phyloP scores from a whole-genome alignment of 2,888 invertebrate genomes.

The Thymelicus lineola region DNA sequence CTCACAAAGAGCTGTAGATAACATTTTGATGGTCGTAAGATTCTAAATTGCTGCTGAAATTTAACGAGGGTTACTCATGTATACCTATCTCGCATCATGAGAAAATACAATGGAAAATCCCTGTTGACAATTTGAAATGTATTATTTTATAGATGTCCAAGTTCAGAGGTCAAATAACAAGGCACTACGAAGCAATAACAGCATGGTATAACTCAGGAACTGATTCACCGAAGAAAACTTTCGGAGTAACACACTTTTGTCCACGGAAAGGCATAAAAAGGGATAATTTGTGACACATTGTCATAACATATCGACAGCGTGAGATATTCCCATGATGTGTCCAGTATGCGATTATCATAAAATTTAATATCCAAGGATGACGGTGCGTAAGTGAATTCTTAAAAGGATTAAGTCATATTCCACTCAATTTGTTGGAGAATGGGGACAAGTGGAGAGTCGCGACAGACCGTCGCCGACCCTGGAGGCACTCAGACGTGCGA shows the following conservation, averaged over 20 bases:
- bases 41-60: constrained; percentile 64
- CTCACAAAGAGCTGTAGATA: constrained; percentile 58
- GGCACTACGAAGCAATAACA: no score
- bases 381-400: constrained; percentile 60
- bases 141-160: not conserved
- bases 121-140: not conserved
- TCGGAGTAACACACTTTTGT: constrained; percentile 38
- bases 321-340: constrained; percentile 35
- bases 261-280: constrained; percentile 39
- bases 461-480: constrained; percentile 58
- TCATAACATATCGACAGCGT: constrained; percentile 37
- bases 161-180: no score
- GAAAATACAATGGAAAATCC: not conserved
- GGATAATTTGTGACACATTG: constrained; percentile 47
- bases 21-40: constrained; percentile 55
- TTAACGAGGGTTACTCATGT: constrained; percentile 58
- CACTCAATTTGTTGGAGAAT: constrained; percentile 74
- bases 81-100: constrained; percentile 40
- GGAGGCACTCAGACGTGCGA: constrained; percentile 45
- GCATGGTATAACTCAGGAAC: constrained; percentile 28
- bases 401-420: constrained; percentile 77
- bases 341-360: constrained; percentile 61
- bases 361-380: constrained; percentile 58
- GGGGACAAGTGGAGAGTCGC: constrained; percentile 74
- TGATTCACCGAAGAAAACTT: constrained; percentile 53